These are phyloP conservation scores for Melanargia galathea DNA, from an alignment of 2,888 invertebrate species.

Conservation along the genomic window DNA sequence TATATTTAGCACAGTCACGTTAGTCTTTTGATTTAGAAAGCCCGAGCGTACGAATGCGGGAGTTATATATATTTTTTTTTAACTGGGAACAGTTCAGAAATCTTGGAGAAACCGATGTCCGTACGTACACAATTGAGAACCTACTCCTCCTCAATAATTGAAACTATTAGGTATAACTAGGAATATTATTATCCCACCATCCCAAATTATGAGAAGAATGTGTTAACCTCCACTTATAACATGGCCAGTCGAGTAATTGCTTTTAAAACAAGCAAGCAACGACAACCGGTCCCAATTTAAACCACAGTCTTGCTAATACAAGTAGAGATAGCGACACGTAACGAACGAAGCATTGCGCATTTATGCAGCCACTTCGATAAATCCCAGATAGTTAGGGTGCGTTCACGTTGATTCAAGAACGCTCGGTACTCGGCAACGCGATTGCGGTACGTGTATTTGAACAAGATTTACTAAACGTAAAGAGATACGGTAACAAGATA, in stretches of 20 bases:
- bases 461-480: conserved; percentile 4
- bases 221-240: not conserved
- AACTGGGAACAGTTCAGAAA: too few species aligned
- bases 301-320: conserved; percentile 44
- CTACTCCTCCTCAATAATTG: too few species aligned
- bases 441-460: conserved; percentile 12
- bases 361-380: conserved; percentile 66
- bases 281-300: conserved; percentile 55
- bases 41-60: too few species aligned
- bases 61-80: too few species aligned
- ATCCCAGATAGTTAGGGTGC: conserved; percentile 43
- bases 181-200: conserved; percentile 26
- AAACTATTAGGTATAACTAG: too few species aligned
- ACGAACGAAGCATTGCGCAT: conserved; percentile 53
- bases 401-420: conserved; percentile 36
- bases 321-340: conserved; percentile 47
- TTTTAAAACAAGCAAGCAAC: conserved; percentile 44
- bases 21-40: too few species aligned
- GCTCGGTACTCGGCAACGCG: conserved; percentile 1
- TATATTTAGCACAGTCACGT: too few species aligned
- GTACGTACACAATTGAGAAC: too few species aligned
- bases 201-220: not conserved
- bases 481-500: conserved; percentile 11
- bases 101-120: too few species aligned
- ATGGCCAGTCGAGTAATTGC: conserved; percentile 42